Conservation (phyloP, 2,797 vertebrate species). For the Erpetoichthys calabaricus region DNA sequence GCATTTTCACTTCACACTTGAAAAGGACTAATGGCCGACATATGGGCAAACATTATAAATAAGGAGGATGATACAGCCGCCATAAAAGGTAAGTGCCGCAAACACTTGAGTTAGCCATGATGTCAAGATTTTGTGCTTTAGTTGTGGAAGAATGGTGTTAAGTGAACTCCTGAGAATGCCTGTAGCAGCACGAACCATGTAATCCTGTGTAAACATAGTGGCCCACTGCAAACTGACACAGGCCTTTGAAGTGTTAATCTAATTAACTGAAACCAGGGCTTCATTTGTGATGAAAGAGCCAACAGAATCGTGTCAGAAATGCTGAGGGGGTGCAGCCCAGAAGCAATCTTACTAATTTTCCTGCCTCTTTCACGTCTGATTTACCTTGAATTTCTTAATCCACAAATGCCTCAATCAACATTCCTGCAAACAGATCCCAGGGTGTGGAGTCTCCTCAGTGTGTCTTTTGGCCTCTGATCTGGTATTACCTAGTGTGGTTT, state of each 20-base stretch:
- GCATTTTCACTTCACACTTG: no score
- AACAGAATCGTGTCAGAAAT: slow-evolving; percentile 6
- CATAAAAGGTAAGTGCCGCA: no score
- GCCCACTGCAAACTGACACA: slow-evolving; percentile 11
- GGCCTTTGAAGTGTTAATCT: slow-evolving; percentile 17
- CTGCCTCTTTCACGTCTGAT: slow-evolving; percentile 10
- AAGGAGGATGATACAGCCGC: no score
- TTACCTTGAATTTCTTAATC: slow-evolving; percentile 28
- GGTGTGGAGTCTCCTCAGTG: no score
- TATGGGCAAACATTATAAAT: no score
- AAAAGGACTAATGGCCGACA: no score
- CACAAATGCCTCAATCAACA: slow-evolving; percentile 9
- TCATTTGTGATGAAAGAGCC: slow-evolving; percentile 8
- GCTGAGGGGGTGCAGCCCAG: slow-evolving; percentile 20
- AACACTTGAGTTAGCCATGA: no score
- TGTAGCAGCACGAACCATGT: slow-evolving; percentile 10
- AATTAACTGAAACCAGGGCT: slow-evolving; percentile 12
- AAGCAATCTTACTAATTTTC: slow-evolving; percentile 20
- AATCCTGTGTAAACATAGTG: slow-evolving; percentile 16
- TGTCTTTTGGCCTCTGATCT: no score
- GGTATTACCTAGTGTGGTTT: no score
- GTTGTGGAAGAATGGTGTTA: slow-evolving; percentile 6
- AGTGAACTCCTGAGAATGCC: slow-evolving; percentile 7
- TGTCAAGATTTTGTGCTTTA: slow-evolving; percentile 5
- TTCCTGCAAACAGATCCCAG: no score